Percentiles rank a stretch among this genome's conserved stretches.
These are phyloP conservation scores for Theonella swinhoei DNA, from an alignment of 37 sponge, comb jelly and placozoan genomes.

Conservation along the genomic window DNA sequence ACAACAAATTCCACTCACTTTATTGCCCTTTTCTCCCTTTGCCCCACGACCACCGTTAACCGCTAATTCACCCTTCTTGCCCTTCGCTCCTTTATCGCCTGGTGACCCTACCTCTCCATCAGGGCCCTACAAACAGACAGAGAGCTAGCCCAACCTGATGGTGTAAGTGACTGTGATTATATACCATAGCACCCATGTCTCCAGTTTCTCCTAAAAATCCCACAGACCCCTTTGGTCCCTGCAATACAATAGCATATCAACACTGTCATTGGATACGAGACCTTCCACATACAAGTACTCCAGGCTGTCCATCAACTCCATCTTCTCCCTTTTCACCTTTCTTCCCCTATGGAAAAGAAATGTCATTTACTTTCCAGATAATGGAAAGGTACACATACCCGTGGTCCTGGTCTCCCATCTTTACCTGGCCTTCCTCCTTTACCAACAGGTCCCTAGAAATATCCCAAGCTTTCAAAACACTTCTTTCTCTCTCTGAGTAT, in stretches of 20 bases:
- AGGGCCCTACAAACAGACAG: neutral
- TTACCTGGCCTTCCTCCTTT: neutral
- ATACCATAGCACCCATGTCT: too few species aligned
- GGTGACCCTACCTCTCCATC: constrained; percentile 4
- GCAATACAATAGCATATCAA: neutral
- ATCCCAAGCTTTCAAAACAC: neutral
- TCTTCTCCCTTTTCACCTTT: neutral
- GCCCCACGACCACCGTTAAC: neutral
- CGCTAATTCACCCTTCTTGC: neutral
- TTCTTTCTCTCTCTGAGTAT: neutral
- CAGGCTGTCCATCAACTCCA: constrained; percentile 10
- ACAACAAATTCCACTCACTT: too few species aligned
- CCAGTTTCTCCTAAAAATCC: neutral
- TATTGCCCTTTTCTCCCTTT: neutral
- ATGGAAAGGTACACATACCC: neutral
- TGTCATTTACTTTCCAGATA: too few species aligned
- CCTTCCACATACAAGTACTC: constrained; percentile 8
- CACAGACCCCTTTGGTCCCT: neutral
- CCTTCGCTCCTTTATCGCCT: constrained; percentile 21
- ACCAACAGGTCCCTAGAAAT: neutral
- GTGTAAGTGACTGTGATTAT: too few species aligned
- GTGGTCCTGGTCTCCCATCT: neutral
- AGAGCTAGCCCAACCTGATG: too few species aligned
- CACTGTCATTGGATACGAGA: too few species aligned
- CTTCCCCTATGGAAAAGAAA: neutral